Conservation (phyloP, 1,140 invertebrate genomes). For the Cotesia glomerata region DNA sequence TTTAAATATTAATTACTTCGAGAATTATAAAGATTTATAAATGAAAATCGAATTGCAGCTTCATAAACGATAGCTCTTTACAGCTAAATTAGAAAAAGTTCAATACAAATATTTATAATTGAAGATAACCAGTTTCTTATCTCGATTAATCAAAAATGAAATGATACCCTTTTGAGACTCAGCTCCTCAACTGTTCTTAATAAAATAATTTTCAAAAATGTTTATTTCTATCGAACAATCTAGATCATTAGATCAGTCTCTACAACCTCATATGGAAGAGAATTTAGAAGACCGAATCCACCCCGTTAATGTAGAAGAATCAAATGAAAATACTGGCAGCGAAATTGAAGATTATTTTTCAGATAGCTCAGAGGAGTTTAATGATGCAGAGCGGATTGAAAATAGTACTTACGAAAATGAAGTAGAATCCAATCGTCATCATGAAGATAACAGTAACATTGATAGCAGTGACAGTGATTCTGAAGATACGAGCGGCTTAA, state of each 20-base stretch:
- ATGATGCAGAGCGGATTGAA: neutral
- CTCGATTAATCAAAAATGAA: too few species aligned
- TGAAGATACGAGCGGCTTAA: neutral
- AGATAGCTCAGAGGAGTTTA: neutral
- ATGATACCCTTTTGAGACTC: too few species aligned
- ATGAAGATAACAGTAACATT: neutral
- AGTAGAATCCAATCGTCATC: neutral
- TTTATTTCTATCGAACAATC: too few species aligned
- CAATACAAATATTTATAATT: too few species aligned
- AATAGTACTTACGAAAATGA: neutral
- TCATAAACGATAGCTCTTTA: too few species aligned
- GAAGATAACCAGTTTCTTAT: too few species aligned
- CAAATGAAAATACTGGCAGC: neutral
- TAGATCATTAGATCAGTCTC: neutral
- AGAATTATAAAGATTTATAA: too few species aligned
- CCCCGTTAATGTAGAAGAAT: neutral
- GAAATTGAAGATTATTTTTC: neutral
- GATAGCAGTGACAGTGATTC: neutral
- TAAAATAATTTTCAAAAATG: too few species aligned
- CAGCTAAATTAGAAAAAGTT: too few species aligned
- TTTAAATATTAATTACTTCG: too few species aligned
- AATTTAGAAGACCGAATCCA: neutral
- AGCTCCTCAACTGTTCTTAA: too few species aligned
- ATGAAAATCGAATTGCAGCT: too few species aligned
- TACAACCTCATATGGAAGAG: neutral